Base-by-base conservation (phyloP, 2,113 vertebrate genomes). In the Artemisiospiza belli region DNA sequence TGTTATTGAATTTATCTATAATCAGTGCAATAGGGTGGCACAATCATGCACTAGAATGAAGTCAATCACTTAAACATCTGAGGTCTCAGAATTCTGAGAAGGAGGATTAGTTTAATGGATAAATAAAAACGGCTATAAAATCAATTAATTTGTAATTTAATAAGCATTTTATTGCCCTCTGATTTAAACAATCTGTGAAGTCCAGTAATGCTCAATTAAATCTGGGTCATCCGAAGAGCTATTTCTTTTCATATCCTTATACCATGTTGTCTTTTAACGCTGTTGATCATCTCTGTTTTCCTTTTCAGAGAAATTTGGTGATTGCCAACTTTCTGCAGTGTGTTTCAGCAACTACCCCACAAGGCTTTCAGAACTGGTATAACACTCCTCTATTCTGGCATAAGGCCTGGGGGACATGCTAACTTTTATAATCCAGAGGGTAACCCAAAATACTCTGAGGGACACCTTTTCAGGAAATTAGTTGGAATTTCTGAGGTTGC, bases 191-290 rank as follows among this genome's bases (percentile, higher is more conserved):
- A 79, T 87, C 74, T 82, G 35, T 84, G 69, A 84, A 83, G 33
- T 75, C 80, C 66, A 66, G 44, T 74, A 84, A 92, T 94, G 69
- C 54, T 82, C 69, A 84, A 18, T 76, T 90, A 93, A 94, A 78
- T 64, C 61, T 89, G 31, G 15, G 44, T 75, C 15, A 70, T 52
- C 28, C 4, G 6, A 61, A 54, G 62, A 84, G 77, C 25, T 83
- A 20, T 73, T 91, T 91, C 20, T 90, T 25, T 64, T 61, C 14
- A 25, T 11, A 69, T 15, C 37, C 28, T 94, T 43, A 47, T 72
- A 15, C 7, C 31, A 46, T 49, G 12, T 73, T 4, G 3, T 41
- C 52, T 44, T 24, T 52, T 69, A 78, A 74, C 7, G 22, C 57
- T 82, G 63, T 64, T 31, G 7, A 46, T 31, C 13, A 47, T 16